Evolutionary conservation across 2,113 vertebrate genomes (phyloP).

Genomic region (Larimichthys polyactis): DNA sequence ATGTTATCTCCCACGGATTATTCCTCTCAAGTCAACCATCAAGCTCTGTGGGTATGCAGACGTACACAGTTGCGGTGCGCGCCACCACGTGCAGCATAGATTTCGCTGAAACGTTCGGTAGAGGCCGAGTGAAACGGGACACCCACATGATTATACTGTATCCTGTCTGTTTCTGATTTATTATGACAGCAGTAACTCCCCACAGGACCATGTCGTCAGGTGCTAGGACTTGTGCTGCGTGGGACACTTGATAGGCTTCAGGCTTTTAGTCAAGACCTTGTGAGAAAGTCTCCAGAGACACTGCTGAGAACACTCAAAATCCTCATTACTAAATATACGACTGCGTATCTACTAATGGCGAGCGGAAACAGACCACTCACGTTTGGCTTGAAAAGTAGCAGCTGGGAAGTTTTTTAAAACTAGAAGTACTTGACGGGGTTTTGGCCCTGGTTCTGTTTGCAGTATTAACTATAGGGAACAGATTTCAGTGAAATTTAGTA

Average conservation of each 20-base stretch:
- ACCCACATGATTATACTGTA: conserved; percentile 74
- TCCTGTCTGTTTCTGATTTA: conserved; percentile 75
- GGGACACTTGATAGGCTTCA: conserved; percentile 72
- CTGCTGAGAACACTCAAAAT: conserved; percentile 67
- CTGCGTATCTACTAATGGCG: conserved; percentile 48
- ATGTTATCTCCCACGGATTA: conserved; percentile 65
- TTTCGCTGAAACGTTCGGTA: conserved; percentile 46
- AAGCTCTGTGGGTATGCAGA: conserved; percentile 49
- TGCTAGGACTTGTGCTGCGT: conserved; percentile 58
- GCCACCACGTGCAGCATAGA: conserved; percentile 23
- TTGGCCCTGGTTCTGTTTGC: background rate
- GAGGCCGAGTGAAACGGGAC: conserved; percentile 68
- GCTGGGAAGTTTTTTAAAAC: conserved; percentile 34
- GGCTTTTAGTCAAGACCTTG: conserved; percentile 62
- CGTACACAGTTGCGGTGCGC: conserved; percentile 25
- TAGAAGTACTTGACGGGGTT: conserved; percentile 17
- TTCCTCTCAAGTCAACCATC: conserved; percentile 80
- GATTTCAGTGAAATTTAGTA: background rate
- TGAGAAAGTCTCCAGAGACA: conserved; percentile 65
- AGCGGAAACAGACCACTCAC: conserved; percentile 46
- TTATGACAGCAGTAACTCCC: conserved; percentile 79
- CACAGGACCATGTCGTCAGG: conserved; percentile 76
- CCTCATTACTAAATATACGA: conserved; percentile 70
- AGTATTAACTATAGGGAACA: background rate
- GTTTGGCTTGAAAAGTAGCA: conserved; percentile 50